phyloP scores from a whole-genome alignment of 2,113 vertebrate genomes.

The Campylomormyrus tamandua region DNA sequence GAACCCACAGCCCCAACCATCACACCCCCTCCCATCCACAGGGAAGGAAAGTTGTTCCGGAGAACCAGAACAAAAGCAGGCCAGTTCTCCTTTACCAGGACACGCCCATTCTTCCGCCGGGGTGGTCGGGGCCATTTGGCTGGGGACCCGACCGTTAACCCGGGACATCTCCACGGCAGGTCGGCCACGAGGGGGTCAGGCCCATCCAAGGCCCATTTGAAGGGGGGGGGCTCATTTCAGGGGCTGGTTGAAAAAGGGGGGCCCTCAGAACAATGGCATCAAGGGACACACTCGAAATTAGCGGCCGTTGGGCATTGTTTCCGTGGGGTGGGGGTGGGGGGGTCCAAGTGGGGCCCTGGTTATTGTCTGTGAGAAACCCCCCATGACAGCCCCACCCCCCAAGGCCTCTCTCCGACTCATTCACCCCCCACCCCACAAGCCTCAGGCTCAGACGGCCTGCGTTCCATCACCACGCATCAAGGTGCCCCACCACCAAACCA shows the following conservation, averaged over 20 bases:
- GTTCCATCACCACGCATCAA: constrained; percentile 24
- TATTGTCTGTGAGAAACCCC: constrained; percentile 48
- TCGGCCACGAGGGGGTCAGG: constrained; percentile 33
- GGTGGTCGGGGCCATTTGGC: neutral
- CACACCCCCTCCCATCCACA: neutral
- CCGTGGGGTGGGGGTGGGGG: constrained; percentile 49
- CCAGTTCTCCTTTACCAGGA: neutral
- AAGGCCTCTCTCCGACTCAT: neutral
- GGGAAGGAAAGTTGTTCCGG: neutral
- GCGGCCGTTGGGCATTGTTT: constrained; percentile 44
- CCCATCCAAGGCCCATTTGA: constrained; percentile 17
- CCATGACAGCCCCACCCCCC: constrained; percentile 19
- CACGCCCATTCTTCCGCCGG: neutral
- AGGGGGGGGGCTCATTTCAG: neutral
- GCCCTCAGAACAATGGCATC: constrained; percentile 52
- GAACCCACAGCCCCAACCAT: neutral
- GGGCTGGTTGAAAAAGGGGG: neutral
- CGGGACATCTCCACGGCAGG: constrained; percentile 11
- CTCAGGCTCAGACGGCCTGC: constrained; percentile 41
- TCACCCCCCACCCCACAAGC: constrained; percentile 24
- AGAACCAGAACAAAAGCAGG: neutral
- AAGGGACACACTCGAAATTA: constrained; percentile 45
- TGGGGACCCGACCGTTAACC: neutral
- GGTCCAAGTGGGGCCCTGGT: constrained; percentile 30
- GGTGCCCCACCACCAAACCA: neutral